Base-by-base conservation (phyloP, 2,888 invertebrate species). In the Stenolophus ochropezus region DNA sequence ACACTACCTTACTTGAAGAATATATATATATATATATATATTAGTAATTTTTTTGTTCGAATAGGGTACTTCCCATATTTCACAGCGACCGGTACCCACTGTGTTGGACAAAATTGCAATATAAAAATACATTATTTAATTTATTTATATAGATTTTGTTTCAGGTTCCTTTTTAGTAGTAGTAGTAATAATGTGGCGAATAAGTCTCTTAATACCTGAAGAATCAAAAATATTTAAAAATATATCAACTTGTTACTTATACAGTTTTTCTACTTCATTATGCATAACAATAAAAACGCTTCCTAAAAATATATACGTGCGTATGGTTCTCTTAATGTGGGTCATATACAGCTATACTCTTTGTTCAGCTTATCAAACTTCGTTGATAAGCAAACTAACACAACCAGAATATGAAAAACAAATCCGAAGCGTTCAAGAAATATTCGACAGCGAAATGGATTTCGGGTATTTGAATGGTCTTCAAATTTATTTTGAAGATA, bases 361-460 rank as follows among this genome's bases (percentile, higher is more conserved):
- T 27, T 82, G 61, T 23, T 81, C 82, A 3, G 71, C 83, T 0
- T 85, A 84, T 56, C 83, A 84, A 79, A 84, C 85, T 0, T 79
- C 83, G 6, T 82, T 85, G 25, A 83, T 83, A 5, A 84, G 84
- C 25, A 81, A 79, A 14, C 61, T 85, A 18, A 82, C 84, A n/a
- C 69, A 75, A n/a, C 85, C 85, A 1, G 77, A 65, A 51, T 84
- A 83, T 65, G 83, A 82, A n/a, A 61, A 27, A 14, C 84, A 85
- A 51, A 82, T 84, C 1, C 78, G 58, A 4, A 82, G 83, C 0
- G 4, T 84, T 1, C 79, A 83, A 6, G 82, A 84, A 16, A 83
- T 85, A 18, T 75, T 84, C 4, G 14, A 77, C 4, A 76, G 16
- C 2, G 51, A 82, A 23, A 42, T 79, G 6, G 42, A 78, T n/a